These are phyloP conservation scores for Falco cherrug DNA, from an alignment of 2,797 vertebrate species.

Conservation along the genomic window DNA sequence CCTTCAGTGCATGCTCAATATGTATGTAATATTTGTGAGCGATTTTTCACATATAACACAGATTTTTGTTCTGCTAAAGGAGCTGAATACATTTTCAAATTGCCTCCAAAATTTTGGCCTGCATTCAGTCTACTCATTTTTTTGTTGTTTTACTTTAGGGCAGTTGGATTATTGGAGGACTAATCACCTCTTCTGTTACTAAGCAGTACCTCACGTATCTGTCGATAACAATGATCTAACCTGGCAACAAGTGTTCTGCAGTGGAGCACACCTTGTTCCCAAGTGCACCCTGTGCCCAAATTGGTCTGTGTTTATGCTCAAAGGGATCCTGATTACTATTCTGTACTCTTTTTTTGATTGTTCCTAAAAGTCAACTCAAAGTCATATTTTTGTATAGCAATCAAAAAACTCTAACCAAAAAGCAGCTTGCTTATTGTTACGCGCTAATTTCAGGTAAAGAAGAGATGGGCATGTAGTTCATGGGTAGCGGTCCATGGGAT, in stretches of 20 bases:
- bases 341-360: neutral
- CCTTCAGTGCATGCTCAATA: neutral
- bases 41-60: neutral
- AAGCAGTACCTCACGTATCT: neutral
- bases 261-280: neutral
- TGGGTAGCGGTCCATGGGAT: neutral
- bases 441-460: neutral
- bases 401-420: neutral
- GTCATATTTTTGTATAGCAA: neutral
- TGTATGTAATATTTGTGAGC: neutral
- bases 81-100: neutral
- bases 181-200: neutral
- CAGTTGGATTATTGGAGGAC: neutral
- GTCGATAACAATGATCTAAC: neutral
- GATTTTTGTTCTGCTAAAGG: neutral
- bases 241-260: neutral
- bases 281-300: neutral
- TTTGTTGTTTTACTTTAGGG: neutral
- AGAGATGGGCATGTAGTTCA: neutral
- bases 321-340: neutral
- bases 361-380: neutral
- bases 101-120: neutral
- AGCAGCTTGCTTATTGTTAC: neutral
- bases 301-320: neutral
- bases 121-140: neutral